phyloP scores from a whole-genome alignment of 2,888 invertebrate genomes.

The Spisula solida region DNA sequence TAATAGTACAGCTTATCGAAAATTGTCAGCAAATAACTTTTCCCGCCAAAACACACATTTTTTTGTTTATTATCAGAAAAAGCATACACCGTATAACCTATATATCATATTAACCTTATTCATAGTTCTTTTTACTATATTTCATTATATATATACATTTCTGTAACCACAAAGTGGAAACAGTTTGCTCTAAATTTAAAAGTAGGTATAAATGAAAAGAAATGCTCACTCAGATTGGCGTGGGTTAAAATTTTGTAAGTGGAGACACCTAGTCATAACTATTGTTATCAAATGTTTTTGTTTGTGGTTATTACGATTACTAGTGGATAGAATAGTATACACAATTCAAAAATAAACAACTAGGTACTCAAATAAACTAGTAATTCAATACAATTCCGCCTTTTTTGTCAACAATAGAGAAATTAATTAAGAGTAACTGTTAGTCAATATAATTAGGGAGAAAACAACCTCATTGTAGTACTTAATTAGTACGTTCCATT shows the following conservation, averaged over 20 bases:
- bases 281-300: not conserved
- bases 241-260: not conserved
- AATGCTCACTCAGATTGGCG: not conserved
- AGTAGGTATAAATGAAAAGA: not conserved
- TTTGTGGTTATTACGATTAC: not conserved
- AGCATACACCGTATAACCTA: not conserved
- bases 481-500: not conserved
- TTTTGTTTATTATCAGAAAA: conserved; percentile 18
- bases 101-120: not conserved
- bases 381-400: conserved; percentile 41
- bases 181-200: not conserved
- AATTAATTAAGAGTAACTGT: not conserved
- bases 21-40: not conserved
- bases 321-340: not conserved
- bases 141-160: not conserved
- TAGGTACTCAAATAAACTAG: conserved; percentile 12
- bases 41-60: not conserved
- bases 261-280: not conserved
- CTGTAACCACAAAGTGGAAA: not conserved
- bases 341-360: not conserved
- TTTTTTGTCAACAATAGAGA: conserved; percentile 24
- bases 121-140: not conserved
- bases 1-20: not conserved
- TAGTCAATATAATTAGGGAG: not conserved
- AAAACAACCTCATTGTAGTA: not conserved